A percentile compares a stretch with the other conserved stretches of the same genome.
Conservation (phyloP, 1,140 invertebrate genomes). For the Holcopasites calliopsidis region DNA sequence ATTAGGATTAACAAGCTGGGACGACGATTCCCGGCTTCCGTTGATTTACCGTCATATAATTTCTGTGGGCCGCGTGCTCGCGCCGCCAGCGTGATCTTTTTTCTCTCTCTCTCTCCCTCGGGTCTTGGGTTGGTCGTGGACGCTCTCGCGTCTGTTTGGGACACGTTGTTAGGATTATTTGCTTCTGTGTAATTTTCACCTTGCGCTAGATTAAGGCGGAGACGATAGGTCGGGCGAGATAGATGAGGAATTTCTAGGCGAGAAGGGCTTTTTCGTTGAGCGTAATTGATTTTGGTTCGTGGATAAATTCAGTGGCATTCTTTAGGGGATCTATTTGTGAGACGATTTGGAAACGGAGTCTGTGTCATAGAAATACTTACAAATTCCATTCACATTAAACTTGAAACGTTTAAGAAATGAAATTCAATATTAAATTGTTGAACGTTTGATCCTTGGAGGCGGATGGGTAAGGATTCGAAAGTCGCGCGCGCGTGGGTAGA, state of each 20-base stretch:
- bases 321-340: no score
- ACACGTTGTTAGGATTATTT: constrained; percentile 38
- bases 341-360: no score
- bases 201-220: background rate
- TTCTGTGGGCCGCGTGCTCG: constrained; percentile 24
- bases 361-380: no score
- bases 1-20: constrained; percentile 64
- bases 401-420: no score
- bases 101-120: background rate
- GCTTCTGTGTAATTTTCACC: constrained; percentile 37
- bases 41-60: constrained; percentile 56
- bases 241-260: background rate
- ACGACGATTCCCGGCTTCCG: constrained; percentile 53
- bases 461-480: constrained; percentile 48
- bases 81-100: constrained; percentile 1
- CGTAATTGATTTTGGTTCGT: background rate
- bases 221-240: background rate
- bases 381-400: no score
- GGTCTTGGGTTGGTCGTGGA: no score
- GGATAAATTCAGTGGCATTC: background rate
- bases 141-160: background rate
- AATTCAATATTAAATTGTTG: no score
- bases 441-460: constrained; percentile 6
- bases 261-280: background rate
- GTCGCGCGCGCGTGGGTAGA: constrained; percentile 62